A percentile compares a stretch with the other conserved stretches of the same genome.
These are phyloP conservation scores for Scaptomyza pallida DNA, from an alignment of 1,140 invertebrate genomes.

Conservation along the genomic window DNA sequence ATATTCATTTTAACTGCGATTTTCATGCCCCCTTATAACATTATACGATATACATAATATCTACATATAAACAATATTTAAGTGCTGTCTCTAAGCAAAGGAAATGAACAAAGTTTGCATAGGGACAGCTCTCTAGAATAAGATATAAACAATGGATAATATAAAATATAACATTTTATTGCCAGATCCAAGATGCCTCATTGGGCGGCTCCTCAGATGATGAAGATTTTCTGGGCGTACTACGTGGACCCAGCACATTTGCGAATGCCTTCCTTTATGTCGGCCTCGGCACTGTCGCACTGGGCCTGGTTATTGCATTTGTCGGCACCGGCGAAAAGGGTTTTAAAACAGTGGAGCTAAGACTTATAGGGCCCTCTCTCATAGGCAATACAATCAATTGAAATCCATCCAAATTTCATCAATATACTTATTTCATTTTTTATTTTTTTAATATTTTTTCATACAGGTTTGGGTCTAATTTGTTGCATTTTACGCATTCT, in stretches of 20 bases:
- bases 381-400: conserved; percentile 84
- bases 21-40: conserved; percentile 23
- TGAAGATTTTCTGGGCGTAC: conserved; percentile 85
- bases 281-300: conserved; percentile 91
- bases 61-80: background rate
- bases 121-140: background rate
- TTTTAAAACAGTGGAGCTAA: conserved; percentile 93
- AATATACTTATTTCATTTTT: background rate
- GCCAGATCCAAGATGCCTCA: conserved; percentile 83
- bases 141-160: background rate
- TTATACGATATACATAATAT: background rate
- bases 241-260: conserved; percentile 87
- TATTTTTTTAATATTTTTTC: background rate
- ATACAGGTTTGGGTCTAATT: conserved; percentile 85
- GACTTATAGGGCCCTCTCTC: conserved; percentile 92
- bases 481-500: conserved; percentile 87
- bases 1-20: conserved; percentile 37
- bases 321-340: conserved; percentile 95
- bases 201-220: conserved; percentile 83
- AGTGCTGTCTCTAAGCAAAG: conserved; percentile 3
- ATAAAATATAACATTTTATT: conserved; percentile 7
- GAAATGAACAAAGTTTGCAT: background rate
- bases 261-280: conserved; percentile 92
- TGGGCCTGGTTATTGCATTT: conserved; percentile 93
- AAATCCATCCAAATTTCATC: background rate